A percentile compares a stretch with the other conserved stretches of the same genome.
phyloP scores from a whole-genome alignment of 2,888 invertebrate genomes.

The Mythimna pallens region DNA sequence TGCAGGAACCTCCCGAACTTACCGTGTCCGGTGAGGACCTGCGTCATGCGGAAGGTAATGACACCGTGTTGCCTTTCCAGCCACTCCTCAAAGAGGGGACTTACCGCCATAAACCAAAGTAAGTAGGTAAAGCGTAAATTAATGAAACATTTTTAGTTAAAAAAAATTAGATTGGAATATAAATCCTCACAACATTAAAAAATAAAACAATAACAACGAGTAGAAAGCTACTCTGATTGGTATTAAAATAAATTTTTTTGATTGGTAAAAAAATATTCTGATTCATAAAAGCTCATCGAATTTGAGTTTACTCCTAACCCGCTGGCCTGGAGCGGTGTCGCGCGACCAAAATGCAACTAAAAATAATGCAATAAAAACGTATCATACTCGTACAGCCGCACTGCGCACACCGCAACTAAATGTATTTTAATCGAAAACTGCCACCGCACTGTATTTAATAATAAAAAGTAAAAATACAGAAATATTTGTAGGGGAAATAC shows the following conservation, averaged over 20 bases:
- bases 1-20: too few relatives aligned
- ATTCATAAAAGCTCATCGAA: conserved; percentile 36
- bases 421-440: conserved; percentile 45
- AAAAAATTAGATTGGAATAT: too few relatives aligned
- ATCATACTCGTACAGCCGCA: conserved; percentile 53
- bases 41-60: too few relatives aligned
- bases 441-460: conserved; percentile 19
- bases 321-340: conserved; percentile 15
- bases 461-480: neutral
- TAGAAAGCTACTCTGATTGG: neutral
- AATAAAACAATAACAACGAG: neutral
- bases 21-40: too few relatives aligned
- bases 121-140: too few relatives aligned
- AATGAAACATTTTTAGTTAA: too few relatives aligned
- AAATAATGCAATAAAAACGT: conserved; percentile 60
- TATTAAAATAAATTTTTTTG: neutral
- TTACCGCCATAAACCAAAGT: too few relatives aligned
- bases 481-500: neutral
- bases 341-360: conserved; percentile 39
- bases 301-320: conserved; percentile 14
- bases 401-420: conserved; percentile 47
- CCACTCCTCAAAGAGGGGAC: too few relatives aligned
- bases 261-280: conserved; percentile 1
- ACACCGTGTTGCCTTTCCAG: too few relatives aligned
- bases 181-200: too few relatives aligned